A percentile compares a stretch with the other conserved stretches of the same genome.
These are phyloP conservation scores for Macaca mulatta DNA, from an alignment of 2,113 vertebrate species.

Conservation along the genomic window DNA sequence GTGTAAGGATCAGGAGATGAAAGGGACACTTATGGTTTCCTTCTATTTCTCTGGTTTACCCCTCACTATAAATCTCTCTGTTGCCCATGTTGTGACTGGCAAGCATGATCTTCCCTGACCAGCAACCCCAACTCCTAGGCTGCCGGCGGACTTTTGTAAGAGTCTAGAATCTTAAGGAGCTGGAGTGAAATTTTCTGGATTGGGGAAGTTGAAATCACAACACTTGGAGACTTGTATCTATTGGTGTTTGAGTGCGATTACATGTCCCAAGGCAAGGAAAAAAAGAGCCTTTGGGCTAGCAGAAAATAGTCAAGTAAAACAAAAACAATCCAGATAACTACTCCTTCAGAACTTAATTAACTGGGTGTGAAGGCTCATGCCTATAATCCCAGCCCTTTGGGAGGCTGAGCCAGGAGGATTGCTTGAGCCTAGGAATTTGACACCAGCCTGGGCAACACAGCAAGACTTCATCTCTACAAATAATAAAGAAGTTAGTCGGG, in stretches of 20 bases:
- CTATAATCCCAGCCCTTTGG: too few relatives aligned
- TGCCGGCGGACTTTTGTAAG: background rate
- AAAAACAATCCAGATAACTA: background rate
- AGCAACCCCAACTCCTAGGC: background rate
- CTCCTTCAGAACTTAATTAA: background rate
- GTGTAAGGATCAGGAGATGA: background rate
- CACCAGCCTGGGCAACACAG: too few relatives aligned
- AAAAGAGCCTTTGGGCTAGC: background rate
- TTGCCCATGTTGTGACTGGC: background rate
- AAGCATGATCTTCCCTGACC: background rate
- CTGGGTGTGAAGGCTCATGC: too few relatives aligned
- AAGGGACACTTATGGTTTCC: background rate
- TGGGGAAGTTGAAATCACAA: background rate
- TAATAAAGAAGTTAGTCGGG: too few relatives aligned
- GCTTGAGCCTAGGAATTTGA: too few relatives aligned
- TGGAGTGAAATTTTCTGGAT: background rate
- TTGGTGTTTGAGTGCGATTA: background rate
- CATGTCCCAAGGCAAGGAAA: background rate
- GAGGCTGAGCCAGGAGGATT: too few relatives aligned
- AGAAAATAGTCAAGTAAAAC: background rate
- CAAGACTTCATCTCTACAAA: too few relatives aligned
- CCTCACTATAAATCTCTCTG: background rate
- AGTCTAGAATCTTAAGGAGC: background rate
- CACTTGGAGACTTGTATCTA: background rate
- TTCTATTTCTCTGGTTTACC: background rate